Percentiles rank a stretch among this genome's conserved stretches.
Conservation (phyloP, 2,113 vertebrate species). For the Chloropsis cyanopogon region DNA sequence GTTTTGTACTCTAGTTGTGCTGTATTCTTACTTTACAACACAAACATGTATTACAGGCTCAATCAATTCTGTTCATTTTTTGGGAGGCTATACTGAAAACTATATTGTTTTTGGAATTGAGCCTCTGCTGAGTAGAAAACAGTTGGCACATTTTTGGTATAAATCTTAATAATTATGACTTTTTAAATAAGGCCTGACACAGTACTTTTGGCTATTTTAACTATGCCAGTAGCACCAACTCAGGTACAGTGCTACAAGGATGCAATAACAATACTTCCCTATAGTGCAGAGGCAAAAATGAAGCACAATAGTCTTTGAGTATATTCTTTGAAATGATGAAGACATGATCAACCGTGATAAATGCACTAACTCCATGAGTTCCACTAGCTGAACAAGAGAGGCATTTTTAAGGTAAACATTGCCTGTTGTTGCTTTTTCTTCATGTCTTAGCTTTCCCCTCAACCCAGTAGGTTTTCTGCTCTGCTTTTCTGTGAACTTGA, state of each 20-base stretch:
- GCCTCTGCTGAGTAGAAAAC: background rate
- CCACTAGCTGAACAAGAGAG: background rate
- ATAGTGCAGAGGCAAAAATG: rapidly evolving
- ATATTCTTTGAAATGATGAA: background rate
- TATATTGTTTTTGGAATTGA: background rate
- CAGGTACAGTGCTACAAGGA: background rate
- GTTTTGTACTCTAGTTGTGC: background rate
- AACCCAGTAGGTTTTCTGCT: background rate
- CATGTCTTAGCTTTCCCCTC: background rate
- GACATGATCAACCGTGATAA: background rate
- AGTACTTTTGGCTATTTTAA: background rate
- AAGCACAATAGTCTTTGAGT: background rate
- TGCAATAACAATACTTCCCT: background rate
- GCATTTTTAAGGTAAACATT: background rate
- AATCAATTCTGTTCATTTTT: background rate
- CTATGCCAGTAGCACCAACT: background rate
- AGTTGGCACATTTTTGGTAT: background rate
- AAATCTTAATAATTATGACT: background rate
- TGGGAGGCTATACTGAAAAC: background rate
- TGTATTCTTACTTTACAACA: background rate
- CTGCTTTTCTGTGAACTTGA: background rate
- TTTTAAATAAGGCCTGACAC: background rate
- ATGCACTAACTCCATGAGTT: background rate
- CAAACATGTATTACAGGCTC: background rate
- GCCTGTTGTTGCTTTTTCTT: background rate